phyloP scores from a whole-genome alignment of 2,888 invertebrate species.

The Incurvaria masculella region DNA sequence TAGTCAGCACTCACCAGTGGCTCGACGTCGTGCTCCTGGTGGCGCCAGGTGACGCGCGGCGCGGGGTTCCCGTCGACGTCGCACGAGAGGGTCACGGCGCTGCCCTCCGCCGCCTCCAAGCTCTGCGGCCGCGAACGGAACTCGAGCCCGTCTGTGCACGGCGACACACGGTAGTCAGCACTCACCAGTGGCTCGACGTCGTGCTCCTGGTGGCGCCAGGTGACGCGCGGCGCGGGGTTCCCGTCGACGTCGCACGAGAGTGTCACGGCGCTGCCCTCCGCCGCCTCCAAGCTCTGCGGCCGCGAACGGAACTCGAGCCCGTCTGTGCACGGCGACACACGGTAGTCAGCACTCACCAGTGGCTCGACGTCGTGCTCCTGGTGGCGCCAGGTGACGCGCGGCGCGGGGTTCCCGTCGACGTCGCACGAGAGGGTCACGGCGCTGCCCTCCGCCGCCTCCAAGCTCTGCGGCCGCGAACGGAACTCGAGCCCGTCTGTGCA shows the following conservation, averaged over 20 bases:
- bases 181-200: constrained; percentile 40
- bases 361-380: constrained; percentile 76
- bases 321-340: too few relatives aligned
- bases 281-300: constrained; percentile 77
- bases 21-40: constrained; percentile 75
- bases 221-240: constrained; percentile 83
- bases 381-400: constrained; percentile 87
- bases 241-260: constrained; percentile 88
- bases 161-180: neutral
- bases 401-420: constrained; percentile 86
- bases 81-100: constrained; percentile 77
- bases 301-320: constrained; percentile 76
- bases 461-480: constrained; percentile 68
- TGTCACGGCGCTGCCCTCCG: constrained; percentile 70
- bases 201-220: constrained; percentile 85
- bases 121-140: constrained; percentile 74
- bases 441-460: constrained; percentile 81
- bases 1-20: neutral
- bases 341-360: constrained; percentile 45
- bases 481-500: constrained; percentile 79
- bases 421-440: constrained; percentile 81
- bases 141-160: constrained; percentile 73
- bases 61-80: constrained; percentile 89
- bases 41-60: constrained; percentile 87
- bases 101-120: constrained; percentile 80